phyloP scores from a whole-genome alignment of 2,797 vertebrate species.

The Helostoma temminkii region DNA sequence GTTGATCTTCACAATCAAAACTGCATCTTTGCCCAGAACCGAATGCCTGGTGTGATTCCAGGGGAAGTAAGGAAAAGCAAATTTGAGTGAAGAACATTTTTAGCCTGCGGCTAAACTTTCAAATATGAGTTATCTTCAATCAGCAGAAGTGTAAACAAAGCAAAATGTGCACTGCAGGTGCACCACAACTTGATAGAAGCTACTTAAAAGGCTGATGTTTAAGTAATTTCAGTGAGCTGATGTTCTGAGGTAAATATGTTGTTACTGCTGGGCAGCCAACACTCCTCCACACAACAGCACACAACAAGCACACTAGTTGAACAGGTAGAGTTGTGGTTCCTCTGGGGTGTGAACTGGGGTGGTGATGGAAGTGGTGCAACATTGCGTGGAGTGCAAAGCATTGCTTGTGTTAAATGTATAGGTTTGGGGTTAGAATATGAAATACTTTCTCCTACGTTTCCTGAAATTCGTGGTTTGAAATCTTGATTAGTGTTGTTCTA shows the following conservation, averaged over 20 bases:
- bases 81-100: conserved; percentile 37
- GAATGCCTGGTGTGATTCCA: conserved; percentile 37
- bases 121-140: conserved; percentile 48
- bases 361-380: conserved; percentile 1
- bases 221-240: conserved; percentile 32
- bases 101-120: conserved; percentile 45
- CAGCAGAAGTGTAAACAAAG: conserved; percentile 66
- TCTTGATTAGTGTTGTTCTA: background rate
- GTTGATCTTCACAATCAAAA: conserved; percentile 11
- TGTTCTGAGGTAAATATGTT: conserved; percentile 37
- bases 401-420: background rate
- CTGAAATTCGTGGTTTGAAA: conserved; percentile 7
- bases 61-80: conserved; percentile 21
- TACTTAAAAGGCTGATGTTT: conserved; percentile 30
- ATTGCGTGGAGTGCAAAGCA: conserved; percentile 9
- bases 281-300: conserved; percentile 22
- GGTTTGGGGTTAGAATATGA: background rate
- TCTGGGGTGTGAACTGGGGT: conserved; percentile 8
- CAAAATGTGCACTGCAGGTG: conserved; percentile 38
- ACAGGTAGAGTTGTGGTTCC: conserved; percentile 26
- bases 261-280: conserved; percentile 14
- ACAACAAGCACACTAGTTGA: conserved; percentile 31
- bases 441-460: background rate
- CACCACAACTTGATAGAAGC: conserved; percentile 38
- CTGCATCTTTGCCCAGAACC: conserved; percentile 20